These are phyloP conservation scores for Scrobipalpa costella DNA, from an alignment of 2,888 invertebrate genomes.

Conservation along the genomic window DNA sequence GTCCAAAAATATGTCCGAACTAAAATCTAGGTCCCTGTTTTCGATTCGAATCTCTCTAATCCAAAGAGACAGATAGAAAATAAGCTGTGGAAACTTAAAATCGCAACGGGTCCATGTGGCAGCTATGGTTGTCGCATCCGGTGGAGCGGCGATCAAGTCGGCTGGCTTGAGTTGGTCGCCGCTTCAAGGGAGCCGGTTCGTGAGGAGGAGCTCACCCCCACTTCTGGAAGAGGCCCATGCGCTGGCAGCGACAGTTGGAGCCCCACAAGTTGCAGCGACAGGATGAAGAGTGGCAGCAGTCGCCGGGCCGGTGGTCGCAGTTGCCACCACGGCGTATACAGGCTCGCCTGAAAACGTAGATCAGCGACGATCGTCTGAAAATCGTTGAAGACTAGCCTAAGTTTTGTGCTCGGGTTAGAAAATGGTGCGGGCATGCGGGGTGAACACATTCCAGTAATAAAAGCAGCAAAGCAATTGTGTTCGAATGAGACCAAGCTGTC, in stretches of 20 bases:
- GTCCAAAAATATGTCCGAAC: conserved; percentile 75
- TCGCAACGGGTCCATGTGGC: conserved; percentile 70
- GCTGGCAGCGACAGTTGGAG: conserved; percentile 92
- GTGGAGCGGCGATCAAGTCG: conserved; percentile 73
- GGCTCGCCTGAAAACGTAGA: conserved; percentile 92
- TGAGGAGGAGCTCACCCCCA: conserved; percentile 82
- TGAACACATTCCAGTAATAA: neutral
- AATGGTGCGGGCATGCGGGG: conserved; percentile 30
- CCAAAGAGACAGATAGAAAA: conserved; percentile 44
- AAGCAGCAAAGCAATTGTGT: neutral
- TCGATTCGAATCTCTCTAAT: conserved; percentile 59
- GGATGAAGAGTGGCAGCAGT: conserved; percentile 92
- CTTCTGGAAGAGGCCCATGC: conserved; percentile 93
- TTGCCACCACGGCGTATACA: conserved; percentile 91
- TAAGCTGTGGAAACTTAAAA: conserved; percentile 47
- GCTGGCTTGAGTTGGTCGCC: conserved; percentile 66
- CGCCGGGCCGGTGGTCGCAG: conserved; percentile 91
- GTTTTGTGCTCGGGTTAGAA: conserved; percentile 51
- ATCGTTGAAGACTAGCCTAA: conserved; percentile 77
- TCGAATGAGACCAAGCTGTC: too few relatives aligned
- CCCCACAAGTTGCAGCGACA: conserved; percentile 95
- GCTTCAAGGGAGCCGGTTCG: conserved; percentile 57
- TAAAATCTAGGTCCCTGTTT: conserved; percentile 77
- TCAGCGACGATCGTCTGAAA: conserved; percentile 91
- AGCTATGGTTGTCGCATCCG: conserved; percentile 66